phyloP scores from a whole-genome alignment of 2,888 invertebrate species.

The Drosophila acutilabella region DNA sequence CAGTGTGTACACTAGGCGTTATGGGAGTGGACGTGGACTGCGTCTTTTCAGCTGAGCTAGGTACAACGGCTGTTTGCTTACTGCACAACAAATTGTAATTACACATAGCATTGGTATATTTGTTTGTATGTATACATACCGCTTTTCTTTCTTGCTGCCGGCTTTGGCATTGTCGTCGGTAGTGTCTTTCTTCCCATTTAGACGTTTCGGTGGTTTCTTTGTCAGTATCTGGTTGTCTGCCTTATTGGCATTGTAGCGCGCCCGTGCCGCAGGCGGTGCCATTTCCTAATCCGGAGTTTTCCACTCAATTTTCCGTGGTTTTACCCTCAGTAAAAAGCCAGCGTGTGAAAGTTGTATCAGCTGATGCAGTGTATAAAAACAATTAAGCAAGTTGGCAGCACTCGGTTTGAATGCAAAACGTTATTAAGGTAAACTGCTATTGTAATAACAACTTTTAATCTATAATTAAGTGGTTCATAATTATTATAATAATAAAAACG shows the following conservation, averaged over 20 bases:
- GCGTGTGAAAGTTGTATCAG: constrained; percentile 45
- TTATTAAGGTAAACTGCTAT: background rate
- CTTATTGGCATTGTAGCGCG: constrained; percentile 84
- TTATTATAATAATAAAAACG: no score
- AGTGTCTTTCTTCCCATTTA: constrained; percentile 56
- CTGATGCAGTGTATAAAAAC: constrained; percentile 19
- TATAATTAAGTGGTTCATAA: no score
- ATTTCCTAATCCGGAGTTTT: constrained; percentile 52
- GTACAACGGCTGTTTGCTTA: constrained; percentile 34
- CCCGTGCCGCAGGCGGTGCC: constrained; percentile 84
- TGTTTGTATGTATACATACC: constrained; percentile 41
- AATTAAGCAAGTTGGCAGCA: constrained; percentile 52
- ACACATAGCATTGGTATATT: background rate
- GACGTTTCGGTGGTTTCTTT: constrained; percentile 81
- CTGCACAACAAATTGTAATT: constrained; percentile 14
- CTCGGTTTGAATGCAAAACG: background rate
- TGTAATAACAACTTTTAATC: background rate
- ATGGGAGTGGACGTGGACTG: constrained; percentile 69
- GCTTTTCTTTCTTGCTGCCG: constrained; percentile 71
- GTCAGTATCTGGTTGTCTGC: constrained; percentile 81
- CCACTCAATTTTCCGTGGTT: constrained; percentile 15
- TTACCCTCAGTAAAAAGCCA: constrained; percentile 24
- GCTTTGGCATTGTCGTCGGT: constrained; percentile 25
- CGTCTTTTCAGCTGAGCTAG: constrained; percentile 57
- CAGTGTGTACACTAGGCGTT: constrained; percentile 92